These are phyloP conservation scores for Scartelaos histophorus DNA, from an alignment of 2,113 vertebrate genomes.

Conservation along the genomic window DNA sequence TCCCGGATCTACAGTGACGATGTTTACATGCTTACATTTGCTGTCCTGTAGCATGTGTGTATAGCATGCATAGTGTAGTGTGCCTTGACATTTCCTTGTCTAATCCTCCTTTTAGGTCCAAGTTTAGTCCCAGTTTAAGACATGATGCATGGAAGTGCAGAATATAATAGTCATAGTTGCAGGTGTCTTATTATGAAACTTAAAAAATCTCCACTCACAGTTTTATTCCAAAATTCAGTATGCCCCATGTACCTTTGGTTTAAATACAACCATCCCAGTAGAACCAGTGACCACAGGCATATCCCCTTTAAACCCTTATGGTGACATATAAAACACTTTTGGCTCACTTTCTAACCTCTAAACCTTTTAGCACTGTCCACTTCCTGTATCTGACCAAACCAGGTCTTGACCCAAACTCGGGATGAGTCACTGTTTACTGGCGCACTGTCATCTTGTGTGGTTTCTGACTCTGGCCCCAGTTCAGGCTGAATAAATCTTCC, in stretches of 20 bases:
- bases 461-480: slow-evolving; percentile 31
- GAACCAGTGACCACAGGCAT: not conserved
- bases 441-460: slow-evolving; percentile 40
- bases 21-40: too few species aligned
- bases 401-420: slow-evolving; percentile 26
- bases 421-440: slow-evolving; percentile 33
- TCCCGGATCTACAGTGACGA: too few species aligned
- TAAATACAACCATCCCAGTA: not conserved
- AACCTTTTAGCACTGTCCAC: not conserved
- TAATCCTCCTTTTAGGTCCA: not conserved
- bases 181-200: not conserved
- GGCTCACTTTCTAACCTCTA: not conserved
- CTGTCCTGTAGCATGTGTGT: too few species aligned
- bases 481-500: slow-evolving; percentile 42
- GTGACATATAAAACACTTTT: not conserved
- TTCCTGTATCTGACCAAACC: slow-evolving; percentile 15
- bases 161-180: too few species aligned
- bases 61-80: too few species aligned
- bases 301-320: not conserved
- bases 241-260: not conserved
- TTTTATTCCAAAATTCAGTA: not conserved
- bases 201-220: not conserved
- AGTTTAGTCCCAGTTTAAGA: not conserved
- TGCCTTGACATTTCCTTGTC: too few species aligned
- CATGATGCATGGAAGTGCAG: too few species aligned